Conservation (phyloP, 2,797 vertebrate genomes). For the Fratercula arctica region DNA sequence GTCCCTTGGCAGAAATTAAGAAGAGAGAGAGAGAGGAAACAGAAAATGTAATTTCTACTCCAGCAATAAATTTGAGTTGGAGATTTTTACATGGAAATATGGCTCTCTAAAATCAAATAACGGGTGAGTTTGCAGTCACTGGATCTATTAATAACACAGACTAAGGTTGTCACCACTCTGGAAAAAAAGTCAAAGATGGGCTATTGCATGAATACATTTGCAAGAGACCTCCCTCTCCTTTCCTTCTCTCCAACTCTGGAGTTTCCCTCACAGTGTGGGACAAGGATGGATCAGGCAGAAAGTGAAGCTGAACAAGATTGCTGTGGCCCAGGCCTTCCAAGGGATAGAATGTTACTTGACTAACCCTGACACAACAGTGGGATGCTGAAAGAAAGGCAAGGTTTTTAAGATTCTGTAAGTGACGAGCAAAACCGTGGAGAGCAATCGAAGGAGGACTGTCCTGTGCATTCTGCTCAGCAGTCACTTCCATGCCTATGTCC, state of each 20-base stretch:
- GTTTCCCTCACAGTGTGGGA: accelerated
- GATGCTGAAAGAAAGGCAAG: neutral
- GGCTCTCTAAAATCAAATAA: neutral
- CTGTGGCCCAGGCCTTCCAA: neutral
- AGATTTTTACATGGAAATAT: neutral
- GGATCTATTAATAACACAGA: neutral
- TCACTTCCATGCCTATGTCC: neutral
- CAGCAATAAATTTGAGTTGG: neutral
- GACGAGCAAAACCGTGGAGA: neutral
- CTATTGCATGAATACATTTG: neutral
- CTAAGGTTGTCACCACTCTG: neutral
- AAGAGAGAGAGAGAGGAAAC: neutral
- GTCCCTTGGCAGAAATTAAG: neutral
- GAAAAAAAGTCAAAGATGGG: neutral
- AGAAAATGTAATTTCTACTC: neutral
- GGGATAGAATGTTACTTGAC: neutral
- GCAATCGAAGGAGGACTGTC: neutral
- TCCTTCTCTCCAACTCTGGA: neutral
- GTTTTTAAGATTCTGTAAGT: neutral
- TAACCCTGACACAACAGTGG: neutral
- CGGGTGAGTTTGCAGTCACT: neutral
- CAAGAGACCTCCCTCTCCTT: neutral
- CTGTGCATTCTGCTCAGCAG: neutral
- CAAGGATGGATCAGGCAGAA: neutral
- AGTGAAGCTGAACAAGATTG: neutral